phyloP scores from a whole-genome alignment of 2,888 invertebrate species.

The Sphaerophoria taeniata region DNA sequence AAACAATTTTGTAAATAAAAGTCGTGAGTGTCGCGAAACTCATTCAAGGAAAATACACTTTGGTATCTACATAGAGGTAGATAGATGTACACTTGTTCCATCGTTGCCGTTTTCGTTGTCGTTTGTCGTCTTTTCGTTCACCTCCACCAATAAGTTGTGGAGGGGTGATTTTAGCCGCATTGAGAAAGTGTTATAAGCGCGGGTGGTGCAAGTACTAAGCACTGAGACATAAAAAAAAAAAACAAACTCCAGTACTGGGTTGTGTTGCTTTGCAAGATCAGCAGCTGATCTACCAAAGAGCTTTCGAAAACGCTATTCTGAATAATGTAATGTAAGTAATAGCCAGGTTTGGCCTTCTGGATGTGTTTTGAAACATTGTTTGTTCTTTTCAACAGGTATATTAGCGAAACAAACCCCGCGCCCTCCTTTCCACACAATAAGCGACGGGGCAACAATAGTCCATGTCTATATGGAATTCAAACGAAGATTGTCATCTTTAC shows the following conservation, averaged over 20 bases:
- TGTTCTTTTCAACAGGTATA: constrained; percentile 60
- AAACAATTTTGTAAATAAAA: constrained; percentile 72
- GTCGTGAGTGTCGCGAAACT: constrained; percentile 37
- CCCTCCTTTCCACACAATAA: constrained; percentile 66
- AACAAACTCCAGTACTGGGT: constrained; percentile 33
- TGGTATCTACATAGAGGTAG: constrained; percentile 66
- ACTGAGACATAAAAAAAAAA: constrained; percentile 1
- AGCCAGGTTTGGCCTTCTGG: constrained; percentile 18
- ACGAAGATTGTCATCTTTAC: constrained; percentile 50
- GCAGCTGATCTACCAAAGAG: constrained; percentile 65
- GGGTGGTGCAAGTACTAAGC: constrained; percentile 63
- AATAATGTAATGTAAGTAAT: constrained; percentile 70
- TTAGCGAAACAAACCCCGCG: constrained; percentile 56
- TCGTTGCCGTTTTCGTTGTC: constrained; percentile 28
- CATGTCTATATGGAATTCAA: constrained; percentile 65
- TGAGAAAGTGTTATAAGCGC: constrained; percentile 28
- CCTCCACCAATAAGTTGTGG: constrained; percentile 20
- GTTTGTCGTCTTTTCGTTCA: background rate
- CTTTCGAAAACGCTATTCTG: constrained; percentile 14
- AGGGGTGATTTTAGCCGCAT: constrained; percentile 27
- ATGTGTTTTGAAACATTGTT: too few species aligned
- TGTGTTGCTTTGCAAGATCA: constrained; percentile 47
- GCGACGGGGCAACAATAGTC: constrained; percentile 41
- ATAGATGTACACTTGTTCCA: constrained; percentile 65
- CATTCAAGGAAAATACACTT: constrained; percentile 69